Evolutionary conservation across 2,888 invertebrate species (phyloP), one percentile per base, ranked within the genome.

Genomic region (Pteria penguin): DNA sequence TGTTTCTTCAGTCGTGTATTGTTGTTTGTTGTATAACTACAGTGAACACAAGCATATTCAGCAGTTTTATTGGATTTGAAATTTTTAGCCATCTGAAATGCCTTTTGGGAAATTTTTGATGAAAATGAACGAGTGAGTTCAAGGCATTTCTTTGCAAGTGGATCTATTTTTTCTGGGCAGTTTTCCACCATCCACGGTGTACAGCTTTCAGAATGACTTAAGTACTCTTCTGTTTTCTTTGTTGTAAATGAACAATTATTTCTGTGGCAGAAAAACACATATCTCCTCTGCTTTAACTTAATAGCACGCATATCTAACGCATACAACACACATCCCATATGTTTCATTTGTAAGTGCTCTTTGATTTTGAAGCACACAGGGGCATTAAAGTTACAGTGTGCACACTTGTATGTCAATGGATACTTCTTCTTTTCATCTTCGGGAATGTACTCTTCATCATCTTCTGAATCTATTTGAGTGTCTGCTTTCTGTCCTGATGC

Each of bases 181-280:
- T 68, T 36, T 31, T 60, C 68, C 24, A 75, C 67, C 22, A 80
- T 54, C 85, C 84, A 85, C 5, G 88, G 86, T 33, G 84, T 86
- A 72, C 87, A 87, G 52, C 71, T 74, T 26, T 83, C 84, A 18
- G 80, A 79, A 71, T 89, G 89, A 26, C 79, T 82, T 33, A 85
- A 75, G 67, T 78, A 88, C 22, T 81, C 79, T 5, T 77, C 78
- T 5, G 82, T 77, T 66, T 83, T 84, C 57, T 84, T 86, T 45
- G 87, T 82, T 24, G 78, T 75, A 75, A 86, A 89, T 8, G 75
- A 77, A 73, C 89, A 89, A 27, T 83, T 82, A 33, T 82, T 80
- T 52, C 85, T 79, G 32, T 86, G 79, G 75, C 88, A 88, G 69
- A 86, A 87, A 68, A 86, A 86, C 14, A 88, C 81, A 66, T 84